A percentile compares a stretch with the other conserved stretches of the same genome.
Evolutionary conservation across 2,888 invertebrate genomes (phyloP).

Genomic region (Augochlorella aurata): DNA sequence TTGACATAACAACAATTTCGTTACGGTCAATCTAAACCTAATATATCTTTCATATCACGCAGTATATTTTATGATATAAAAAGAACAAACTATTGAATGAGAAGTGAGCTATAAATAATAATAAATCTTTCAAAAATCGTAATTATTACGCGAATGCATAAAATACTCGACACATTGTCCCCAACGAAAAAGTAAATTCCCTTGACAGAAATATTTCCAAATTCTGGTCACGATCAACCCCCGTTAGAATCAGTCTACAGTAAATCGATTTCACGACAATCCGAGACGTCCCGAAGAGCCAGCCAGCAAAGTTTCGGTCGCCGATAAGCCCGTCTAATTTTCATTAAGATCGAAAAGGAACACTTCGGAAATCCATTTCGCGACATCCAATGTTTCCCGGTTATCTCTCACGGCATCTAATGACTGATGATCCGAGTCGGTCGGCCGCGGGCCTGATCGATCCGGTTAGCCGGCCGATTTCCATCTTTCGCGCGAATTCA

Average conservation of each 20-base stretch:
- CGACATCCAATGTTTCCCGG: background rate
- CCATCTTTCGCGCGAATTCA: constrained; percentile 78
- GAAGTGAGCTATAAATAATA: no score
- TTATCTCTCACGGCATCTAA: constrained; percentile 31
- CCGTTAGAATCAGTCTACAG: background rate
- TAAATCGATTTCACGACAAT: background rate
- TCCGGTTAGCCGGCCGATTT: constrained; percentile 64
- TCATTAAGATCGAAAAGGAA: constrained; percentile 38
- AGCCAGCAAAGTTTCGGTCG: background rate
- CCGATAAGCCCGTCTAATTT: constrained; percentile 25
- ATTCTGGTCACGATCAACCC: background rate
- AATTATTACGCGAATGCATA: no score
- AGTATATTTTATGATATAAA: no score
- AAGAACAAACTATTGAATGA: no score
- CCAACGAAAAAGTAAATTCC: no score
- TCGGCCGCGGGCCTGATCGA: constrained; percentile 45
- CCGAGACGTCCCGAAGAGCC: background rate
- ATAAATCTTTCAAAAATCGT: no score
- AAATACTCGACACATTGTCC: no score
- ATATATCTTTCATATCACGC: no score
- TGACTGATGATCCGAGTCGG: constrained; percentile 58
- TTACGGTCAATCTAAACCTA: no score
- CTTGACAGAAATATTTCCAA: background rate
- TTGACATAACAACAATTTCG: no score
- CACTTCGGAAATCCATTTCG: constrained; percentile 45